Evolutionary conservation across 2,888 invertebrate species (phyloP), one percentile per base, ranked within the genome.

Genomic region (Macrophya annulata): DNA sequence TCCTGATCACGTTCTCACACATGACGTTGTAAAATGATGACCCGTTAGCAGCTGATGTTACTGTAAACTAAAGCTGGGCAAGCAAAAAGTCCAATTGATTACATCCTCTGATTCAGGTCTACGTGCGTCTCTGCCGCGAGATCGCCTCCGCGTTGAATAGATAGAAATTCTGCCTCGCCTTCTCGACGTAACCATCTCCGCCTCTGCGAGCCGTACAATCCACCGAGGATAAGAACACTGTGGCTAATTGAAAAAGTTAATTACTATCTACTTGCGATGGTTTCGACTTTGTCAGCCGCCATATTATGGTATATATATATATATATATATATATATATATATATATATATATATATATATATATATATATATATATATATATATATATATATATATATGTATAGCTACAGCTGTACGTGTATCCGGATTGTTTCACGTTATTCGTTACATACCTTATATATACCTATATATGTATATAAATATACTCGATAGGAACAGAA

Each of bases 191-290:
- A 65, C 79, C 55, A 72, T 43, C 62, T 62, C 55, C 62, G 76
- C 84, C 59, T 84, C 84, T 71, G 48, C 9, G 87, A 88, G 87
- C 79, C 37, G n/a, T n/a, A 81, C 77, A 81, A 85, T 81, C 85
- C 86, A 65, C 37, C 62, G 71, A 84, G 79, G 81, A 81, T 81
- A 81, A 81, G 81, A 81, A 81, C 81, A 81, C 83, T 72, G 85
- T 87, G 86, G 87, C 87, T 87, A 87, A 88, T 88, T 88, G 88
- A 90, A 91, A 90, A 89, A 91, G 90, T 90, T 90, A 89, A 90
- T 91, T 88, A 88, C 88, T 87, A 84, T 86, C 86, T 84, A 86
- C 87, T 86, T 86, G 76, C 85, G 85, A 65, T 85, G 83, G 86
- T 86, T 88, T 88, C 71, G 87, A 88, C 86, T 87, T 87, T 76